Conservation (phyloP, 2,797 vertebrate genomes). For the Melanotaenia maccullochi region DNA sequence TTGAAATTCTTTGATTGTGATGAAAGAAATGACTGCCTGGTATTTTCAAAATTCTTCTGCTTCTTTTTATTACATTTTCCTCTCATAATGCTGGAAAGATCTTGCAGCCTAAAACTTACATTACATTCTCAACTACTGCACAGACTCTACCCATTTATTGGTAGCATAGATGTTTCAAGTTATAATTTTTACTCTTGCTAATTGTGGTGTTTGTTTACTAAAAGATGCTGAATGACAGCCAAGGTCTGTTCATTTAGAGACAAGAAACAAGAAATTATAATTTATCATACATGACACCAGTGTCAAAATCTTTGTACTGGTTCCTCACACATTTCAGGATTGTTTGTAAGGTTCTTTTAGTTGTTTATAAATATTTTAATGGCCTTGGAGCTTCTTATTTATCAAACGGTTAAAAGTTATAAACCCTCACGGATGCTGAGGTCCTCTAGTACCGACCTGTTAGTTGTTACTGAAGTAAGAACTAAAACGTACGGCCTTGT, state of each 20-base stretch:
- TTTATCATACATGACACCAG: neutral
- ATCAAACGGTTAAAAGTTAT: too few species aligned
- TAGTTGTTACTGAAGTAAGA: too few species aligned
- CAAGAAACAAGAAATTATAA: neutral
- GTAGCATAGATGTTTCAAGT: neutral
- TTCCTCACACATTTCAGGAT: too few species aligned
- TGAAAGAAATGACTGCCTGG: neutral
- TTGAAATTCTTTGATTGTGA: neutral
- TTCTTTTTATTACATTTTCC: neutral
- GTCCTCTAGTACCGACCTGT: too few species aligned
- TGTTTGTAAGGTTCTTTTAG: too few species aligned
- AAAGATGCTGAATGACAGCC: neutral
- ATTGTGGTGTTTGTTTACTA: neutral
- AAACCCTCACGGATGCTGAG: too few species aligned
- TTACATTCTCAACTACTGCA: neutral
- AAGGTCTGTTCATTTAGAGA: neutral
- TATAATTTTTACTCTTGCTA: neutral
- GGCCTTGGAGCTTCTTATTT: too few species aligned
- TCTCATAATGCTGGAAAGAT: neutral
- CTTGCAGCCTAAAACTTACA: too few species aligned
- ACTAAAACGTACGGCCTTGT: too few species aligned
- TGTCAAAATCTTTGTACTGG: too few species aligned
- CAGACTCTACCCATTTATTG: conserved; percentile 14
- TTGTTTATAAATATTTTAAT: too few species aligned
- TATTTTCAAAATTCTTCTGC: neutral